phyloP scores from a whole-genome alignment of 2,888 invertebrate species.

The Pyrrhosoma nymphula region DNA sequence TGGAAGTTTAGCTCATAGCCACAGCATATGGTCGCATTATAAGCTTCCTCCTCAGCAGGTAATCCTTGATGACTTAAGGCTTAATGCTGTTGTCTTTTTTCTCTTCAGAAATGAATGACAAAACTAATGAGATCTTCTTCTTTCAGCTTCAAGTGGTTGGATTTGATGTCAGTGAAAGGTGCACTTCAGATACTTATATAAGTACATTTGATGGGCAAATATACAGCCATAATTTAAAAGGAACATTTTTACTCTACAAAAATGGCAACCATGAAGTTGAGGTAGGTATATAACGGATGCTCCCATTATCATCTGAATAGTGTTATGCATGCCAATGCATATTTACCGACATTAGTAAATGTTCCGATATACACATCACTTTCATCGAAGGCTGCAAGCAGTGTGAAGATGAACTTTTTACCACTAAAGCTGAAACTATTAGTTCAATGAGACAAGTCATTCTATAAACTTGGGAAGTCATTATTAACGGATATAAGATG shows the following conservation, averaged over 20 bases:
- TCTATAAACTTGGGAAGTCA: too few relatives aligned
- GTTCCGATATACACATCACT: too few relatives aligned
- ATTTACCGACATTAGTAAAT: too few relatives aligned
- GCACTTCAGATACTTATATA: constrained; percentile 71
- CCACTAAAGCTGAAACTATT: too few relatives aligned
- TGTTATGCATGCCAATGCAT: too few relatives aligned
- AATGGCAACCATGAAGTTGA: constrained; percentile 73
- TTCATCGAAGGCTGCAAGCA: too few relatives aligned
- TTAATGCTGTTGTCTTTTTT: neutral
- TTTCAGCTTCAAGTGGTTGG: constrained; percentile 72
- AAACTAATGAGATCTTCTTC: neutral
- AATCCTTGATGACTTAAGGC: neutral
- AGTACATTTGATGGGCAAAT: constrained; percentile 73
- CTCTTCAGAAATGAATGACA: neutral
- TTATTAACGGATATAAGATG: too few relatives aligned
- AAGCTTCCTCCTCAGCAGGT: constrained; percentile 67
- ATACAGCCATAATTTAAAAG: constrained; percentile 72
- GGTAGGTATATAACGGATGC: constrained; percentile 68
- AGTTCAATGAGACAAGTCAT: too few relatives aligned
- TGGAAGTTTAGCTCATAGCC: constrained; percentile 29
- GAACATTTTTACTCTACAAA: constrained; percentile 73
- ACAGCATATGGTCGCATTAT: constrained; percentile 68
- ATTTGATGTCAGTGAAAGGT: constrained; percentile 72
- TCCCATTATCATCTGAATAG: neutral
- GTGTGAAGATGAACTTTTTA: too few relatives aligned